phyloP scores from a whole-genome alignment of 2,113 vertebrate species.

The Megalops atlanticus region DNA sequence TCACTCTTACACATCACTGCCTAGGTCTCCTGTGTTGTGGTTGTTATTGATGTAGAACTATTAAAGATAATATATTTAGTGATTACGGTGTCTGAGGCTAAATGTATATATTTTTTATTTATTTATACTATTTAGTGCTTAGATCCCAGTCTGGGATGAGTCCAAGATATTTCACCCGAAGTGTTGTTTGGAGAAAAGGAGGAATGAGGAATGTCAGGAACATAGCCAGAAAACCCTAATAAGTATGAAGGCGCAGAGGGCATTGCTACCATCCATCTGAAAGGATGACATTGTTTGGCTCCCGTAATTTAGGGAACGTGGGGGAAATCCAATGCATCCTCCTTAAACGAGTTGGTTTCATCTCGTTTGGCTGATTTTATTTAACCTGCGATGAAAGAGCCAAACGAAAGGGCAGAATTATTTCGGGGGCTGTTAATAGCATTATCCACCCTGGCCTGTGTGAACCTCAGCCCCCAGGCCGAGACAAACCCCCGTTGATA shows the following conservation, averaged over 20 bases:
- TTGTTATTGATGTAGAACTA: background rate
- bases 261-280: background rate
- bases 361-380: background rate
- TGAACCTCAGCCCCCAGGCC: conserved; percentile 2
- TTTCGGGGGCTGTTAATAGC: background rate
- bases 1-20: background rate
- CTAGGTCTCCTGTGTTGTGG: background rate
- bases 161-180: background rate
- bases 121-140: too few species aligned
- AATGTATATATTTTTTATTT: too few species aligned
- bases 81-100: too few species aligned
- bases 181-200: background rate
- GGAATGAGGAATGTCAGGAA: background rate
- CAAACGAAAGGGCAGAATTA: background rate
- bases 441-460: background rate
- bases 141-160: background rate
- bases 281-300: background rate
- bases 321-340: background rate
- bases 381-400: background rate
- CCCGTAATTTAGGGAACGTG: too few species aligned
- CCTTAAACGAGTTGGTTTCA: background rate
- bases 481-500: conserved; percentile 11
- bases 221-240: background rate
- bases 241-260: background rate
- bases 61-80: too few species aligned